These are phyloP conservation scores for Cantharis flavilabris DNA, from an alignment of 2,888 invertebrate genomes.

Conservation along the genomic window DNA sequence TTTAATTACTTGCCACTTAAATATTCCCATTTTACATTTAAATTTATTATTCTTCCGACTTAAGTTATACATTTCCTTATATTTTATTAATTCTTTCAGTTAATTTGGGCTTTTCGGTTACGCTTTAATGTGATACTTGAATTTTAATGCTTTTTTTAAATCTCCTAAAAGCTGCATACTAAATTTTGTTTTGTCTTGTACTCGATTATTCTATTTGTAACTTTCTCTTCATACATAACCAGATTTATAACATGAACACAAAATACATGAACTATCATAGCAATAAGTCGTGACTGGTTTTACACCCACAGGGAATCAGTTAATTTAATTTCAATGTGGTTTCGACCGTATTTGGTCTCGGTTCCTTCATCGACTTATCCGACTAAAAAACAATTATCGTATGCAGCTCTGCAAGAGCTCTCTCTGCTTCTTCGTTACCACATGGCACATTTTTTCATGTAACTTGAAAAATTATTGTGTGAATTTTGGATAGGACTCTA, in stretches of 20 bases:
- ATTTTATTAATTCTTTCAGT: not conserved
- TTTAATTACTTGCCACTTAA: not conserved
- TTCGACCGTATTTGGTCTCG: constrained; percentile 39
- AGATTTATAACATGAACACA: constrained; percentile 2
- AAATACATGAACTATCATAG: constrained; percentile 12
- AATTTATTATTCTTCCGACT: not conserved
- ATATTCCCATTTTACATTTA: not conserved
- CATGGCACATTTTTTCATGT: not conserved
- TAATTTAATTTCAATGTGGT: constrained; percentile 41
- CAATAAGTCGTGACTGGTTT: constrained; percentile 37
- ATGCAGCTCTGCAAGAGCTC: constrained; percentile 7
- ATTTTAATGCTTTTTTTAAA: not conserved
- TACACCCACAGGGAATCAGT: constrained; percentile 39
- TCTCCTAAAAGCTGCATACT: not conserved
- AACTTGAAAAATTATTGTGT: not conserved
- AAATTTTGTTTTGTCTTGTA: not conserved
- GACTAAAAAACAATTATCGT: constrained; percentile 37
- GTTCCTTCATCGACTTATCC: constrained; percentile 40
- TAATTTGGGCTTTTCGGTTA: not conserved
- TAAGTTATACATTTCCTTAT: not conserved
- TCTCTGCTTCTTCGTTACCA: not conserved
- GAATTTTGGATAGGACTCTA: not conserved
- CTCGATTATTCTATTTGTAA: not conserved
- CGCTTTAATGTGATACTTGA: not conserved
- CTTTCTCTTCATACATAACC: constrained; percentile 5